Evolutionary conservation across 2,888 invertebrate genomes (phyloP).

Genomic region (Zaprionus obscuricornis): DNA sequence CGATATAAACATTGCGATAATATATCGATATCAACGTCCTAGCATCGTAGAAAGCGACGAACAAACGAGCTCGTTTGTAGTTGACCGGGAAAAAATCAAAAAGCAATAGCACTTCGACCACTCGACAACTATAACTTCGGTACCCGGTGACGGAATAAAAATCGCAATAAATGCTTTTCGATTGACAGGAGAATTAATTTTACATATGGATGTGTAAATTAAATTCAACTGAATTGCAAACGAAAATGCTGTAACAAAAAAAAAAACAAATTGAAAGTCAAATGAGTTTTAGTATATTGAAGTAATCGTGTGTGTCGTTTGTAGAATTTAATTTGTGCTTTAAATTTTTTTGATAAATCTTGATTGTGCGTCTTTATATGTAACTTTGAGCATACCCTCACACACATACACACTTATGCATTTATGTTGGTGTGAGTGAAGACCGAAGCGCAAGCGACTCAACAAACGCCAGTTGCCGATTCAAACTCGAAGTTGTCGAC

Average conservation of each 20-base stretch:
- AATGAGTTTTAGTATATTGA: conserved; percentile 41
- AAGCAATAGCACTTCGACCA: conserved; percentile 28
- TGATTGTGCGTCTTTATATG: conserved; percentile 41
- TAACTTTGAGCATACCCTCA: conserved; percentile 38
- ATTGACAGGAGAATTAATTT: conserved; percentile 14
- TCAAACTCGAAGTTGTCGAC: conserved; percentile 34
- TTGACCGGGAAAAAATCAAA: conserved; percentile 67
- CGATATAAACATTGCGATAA: no score
- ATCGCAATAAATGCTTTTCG: conserved; percentile 9
- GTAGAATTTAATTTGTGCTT: conserved; percentile 42
- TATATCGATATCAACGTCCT: conserved; percentile 13
- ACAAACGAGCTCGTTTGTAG: conserved; percentile 5
- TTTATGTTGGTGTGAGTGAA: conserved; percentile 53
- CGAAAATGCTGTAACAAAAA: conserved; percentile 37
- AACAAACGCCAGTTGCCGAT: conserved; percentile 38
- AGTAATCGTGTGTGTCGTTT: conserved; percentile 31
- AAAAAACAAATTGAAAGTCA: conserved; percentile 45
- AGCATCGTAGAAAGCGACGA: conserved; percentile 1
- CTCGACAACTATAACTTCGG: conserved; percentile 39
- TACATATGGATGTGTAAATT: conserved; percentile 27
- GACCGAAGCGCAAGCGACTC: conserved; percentile 46
- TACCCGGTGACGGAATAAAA: conserved; percentile 21
- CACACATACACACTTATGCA: conserved; percentile 31
- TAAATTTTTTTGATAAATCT: conserved; percentile 48
- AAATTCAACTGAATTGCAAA: conserved; percentile 32